Evolutionary conservation across 2,888 invertebrate genomes (phyloP), one percentile per base, ranked within the genome.

Genomic region (Merodon equestris): DNA sequence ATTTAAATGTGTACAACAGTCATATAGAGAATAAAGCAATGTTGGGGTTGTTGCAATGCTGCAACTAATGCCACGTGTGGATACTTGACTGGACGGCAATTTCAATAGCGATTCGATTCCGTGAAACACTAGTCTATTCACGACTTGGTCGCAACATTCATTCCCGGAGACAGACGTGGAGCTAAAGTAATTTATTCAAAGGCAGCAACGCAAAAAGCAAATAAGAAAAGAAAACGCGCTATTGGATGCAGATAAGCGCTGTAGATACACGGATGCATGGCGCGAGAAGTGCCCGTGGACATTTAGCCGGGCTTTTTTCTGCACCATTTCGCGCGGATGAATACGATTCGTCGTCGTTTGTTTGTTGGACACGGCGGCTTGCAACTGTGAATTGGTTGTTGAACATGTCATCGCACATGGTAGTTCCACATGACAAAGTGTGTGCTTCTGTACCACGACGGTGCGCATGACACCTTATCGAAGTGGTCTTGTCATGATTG

Each of bases 261-360:
- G 7, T 71, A 64, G 71, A 64, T 64, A 44, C 58, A 70, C 63
- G 57, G 68, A 74, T 67, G 61, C 67, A 66, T 47, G 58, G 61
- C 44, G 64, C 64, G 64, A 27, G 47, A 45, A n/a, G 42, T 74
- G 64, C 79, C 60, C 68, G 60, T 50, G 68, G 70, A 70, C 74
- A 74, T 74, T 74, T 77, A 7, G 66, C 66, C 66, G 58, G 68
- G 48, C 53, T 79, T 66, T n/a, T 56, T 79, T 74, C 74, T 44
- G 70, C 64, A 48, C 63, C 68, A 74, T 64, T 74, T 74, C 64
- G 40, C 67, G 18, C 10, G 45, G 27, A 44, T 53, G 64, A 14
- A 10, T 40, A 10, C 61, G 57, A 67, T 72, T 56, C 53, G 57
- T 48, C 53, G 57, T 48, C 27, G 27, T 27, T 27, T 27, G 7